These are phyloP conservation scores for Gymnobelideus leadbeateri DNA, from an alignment of 2,113 vertebrate genomes.

Conservation along the genomic window DNA sequence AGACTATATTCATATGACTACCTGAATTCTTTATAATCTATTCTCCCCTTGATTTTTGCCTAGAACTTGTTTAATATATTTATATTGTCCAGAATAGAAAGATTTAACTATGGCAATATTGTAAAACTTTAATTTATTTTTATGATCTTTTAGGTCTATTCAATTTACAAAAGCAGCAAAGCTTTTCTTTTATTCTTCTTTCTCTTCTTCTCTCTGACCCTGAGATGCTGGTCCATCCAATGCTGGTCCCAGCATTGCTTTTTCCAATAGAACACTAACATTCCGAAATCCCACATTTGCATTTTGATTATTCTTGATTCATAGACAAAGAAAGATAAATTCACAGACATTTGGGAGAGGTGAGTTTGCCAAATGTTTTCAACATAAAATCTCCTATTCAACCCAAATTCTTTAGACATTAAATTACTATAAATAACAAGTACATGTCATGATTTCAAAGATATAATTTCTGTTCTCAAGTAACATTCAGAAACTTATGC, in stretches of 20 bases:
- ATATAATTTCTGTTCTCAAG: background rate
- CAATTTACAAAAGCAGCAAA: background rate
- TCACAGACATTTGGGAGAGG: background rate
- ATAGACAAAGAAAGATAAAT: background rate
- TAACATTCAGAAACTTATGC: slow-evolving; percentile 19
- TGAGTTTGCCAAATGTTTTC: background rate
- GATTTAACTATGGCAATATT: background rate
- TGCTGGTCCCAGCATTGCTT: background rate
- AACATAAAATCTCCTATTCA: background rate
- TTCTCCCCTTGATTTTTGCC: background rate
- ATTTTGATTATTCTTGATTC: background rate
- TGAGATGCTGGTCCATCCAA: background rate
- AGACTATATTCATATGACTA: background rate
- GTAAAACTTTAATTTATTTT: background rate
- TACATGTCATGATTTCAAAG: background rate
- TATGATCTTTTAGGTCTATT: background rate
- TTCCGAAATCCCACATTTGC: background rate
- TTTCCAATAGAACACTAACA: background rate
- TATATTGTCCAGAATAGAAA: background rate
- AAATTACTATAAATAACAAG: background rate
- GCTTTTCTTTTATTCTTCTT: background rate
- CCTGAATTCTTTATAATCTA: background rate
- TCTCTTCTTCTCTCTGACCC: background rate
- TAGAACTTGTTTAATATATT: background rate
- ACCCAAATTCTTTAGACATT: background rate